Base-by-base conservation (phyloP, 1,140 invertebrate species). In the Acromyrmex heyeri region DNA sequence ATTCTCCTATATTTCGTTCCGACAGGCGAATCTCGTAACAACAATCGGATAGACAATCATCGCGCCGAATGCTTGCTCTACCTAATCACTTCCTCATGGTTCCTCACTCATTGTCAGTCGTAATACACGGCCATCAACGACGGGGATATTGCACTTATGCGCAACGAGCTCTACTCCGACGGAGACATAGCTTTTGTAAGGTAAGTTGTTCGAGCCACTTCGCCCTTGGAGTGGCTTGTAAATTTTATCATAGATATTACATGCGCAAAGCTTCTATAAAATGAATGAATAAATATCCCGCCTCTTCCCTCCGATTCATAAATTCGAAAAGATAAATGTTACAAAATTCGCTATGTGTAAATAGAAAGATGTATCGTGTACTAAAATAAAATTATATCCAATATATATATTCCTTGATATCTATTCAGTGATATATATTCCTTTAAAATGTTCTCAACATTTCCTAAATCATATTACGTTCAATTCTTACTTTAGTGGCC, bases 231-330 rank as follows among this genome's bases (percentile, higher is more conserved):
- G 38, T 61, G 38, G 38, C 69, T 75, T 83, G 57, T 83, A 75
- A 83, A 83, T 83, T 83, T 83, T 61, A 55, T 75, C 69, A 59
- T 83, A 70, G 79, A 82, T 75, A 62, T 73, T 75, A 83, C 38
- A 83, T 50, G 38, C 38, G 67, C 53, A 18, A 30, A 83, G 79
- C 69, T 73, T 83, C 44, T 73, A 34, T 83, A 61, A 62, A 61
- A 83, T 62, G 24, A 57, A 61, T 18, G 18, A 18, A 64, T 21
- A 27, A 48, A 70, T 38, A 59, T 83, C 24, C 8, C n/a, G 16
- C 2, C 6, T 21, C 18, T 57, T 30, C 53, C 8, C 55, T n/a
- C n/a, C 14, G 14, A 83, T 61, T 83, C 38, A 83, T 83, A 83
- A 83, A 83, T 83, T 59, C 27, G 12, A 3, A 50, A 62, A 73